Base-by-base conservation (phyloP, 1,140 invertebrate species). In the Nasonia giraulti region DNA sequence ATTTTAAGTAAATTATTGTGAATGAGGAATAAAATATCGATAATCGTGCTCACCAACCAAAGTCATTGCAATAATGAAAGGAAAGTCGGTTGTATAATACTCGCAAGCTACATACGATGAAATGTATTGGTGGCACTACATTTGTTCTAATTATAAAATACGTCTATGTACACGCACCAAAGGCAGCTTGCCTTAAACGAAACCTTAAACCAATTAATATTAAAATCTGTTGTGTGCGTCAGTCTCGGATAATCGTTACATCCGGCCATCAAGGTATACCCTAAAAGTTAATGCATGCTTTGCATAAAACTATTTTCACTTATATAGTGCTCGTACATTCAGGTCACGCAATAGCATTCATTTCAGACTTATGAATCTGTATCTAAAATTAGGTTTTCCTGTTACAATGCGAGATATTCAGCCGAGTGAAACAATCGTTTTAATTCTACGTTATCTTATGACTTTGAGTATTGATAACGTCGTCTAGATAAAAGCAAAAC, bases 341-440 rank as follows among this genome's bases (percentile, higher is more conserved):
- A 82, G 69, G 80, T 74, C 80, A 73, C 44, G 79, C 31, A 74
- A 50, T 82, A 82, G 68, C 68, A 74, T 82, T 82, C 69, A 37
- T 31, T 73, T 73, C 69, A 20, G 5, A n/a, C 55, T 62, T 62
- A 62, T n/a, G 17, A 62, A 62, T 62, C 12, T 50, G n/a, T 8
- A 17, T 62, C 55, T 62, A 62, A 62, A 62, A n/a, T 62, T 62
- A 62, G 14, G 20, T 8, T 62, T 62, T 62, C 17, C 6, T n/a
- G 17, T n/a, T 62, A 7, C 10, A 44, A 62, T 62, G 20, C 20
- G n/a, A 1, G 17, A 62, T 37, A 37, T 20, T 62, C 55, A 62
- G 6, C 5, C 40, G 40, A 44, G 40, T 10, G 17, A 17, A 62
- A 62, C 20, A n/a, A n/a, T 62, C 14, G 20, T 62, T 50, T 62